Evolutionary conservation across 2,113 vertebrate genomes (phyloP).

Genomic region (Mustela lutreola): DNA sequence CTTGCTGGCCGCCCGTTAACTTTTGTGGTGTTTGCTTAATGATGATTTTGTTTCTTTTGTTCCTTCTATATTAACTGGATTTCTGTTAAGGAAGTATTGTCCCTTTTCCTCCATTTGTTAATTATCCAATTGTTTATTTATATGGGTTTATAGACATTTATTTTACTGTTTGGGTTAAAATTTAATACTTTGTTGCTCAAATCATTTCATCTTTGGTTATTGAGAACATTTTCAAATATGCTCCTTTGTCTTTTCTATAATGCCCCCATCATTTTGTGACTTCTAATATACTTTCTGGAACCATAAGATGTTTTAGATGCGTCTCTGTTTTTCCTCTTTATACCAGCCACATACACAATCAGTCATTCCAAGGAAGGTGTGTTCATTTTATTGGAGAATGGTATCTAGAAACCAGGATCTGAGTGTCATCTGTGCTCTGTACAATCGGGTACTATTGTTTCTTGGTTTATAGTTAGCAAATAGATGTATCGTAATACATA

Average conservation of each 20-base stretch:
- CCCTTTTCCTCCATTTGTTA: background rate
- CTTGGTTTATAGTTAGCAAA: background rate
- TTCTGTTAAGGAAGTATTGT: conserved; percentile 35
- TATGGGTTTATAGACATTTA: background rate
- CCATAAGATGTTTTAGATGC: background rate
- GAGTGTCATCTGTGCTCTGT: background rate
- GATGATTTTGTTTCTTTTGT: background rate
- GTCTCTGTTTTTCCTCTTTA: conserved; percentile 44
- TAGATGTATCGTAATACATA: background rate
- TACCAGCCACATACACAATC: background rate
- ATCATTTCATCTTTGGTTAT: conserved; percentile 12
- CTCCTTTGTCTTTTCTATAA: conserved; percentile 4
- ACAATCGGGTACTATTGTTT: background rate
- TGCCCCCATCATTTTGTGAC: background rate
- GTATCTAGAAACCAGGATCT: conserved; percentile 42
- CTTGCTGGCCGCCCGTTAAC: background rate
- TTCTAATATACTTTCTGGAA: background rate
- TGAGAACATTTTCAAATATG: conserved; percentile 20
- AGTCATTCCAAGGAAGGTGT: background rate
- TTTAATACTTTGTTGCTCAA: conserved; percentile 21
- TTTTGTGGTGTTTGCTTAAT: background rate
- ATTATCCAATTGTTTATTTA: background rate
- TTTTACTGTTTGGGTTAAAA: conserved; percentile 31
- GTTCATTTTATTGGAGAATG: background rate
- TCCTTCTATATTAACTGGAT: background rate